These are phyloP conservation scores for Actinernus sp. DNA, from an alignment of 92 coral and sea anemone species.

Conservation along the genomic window DNA sequence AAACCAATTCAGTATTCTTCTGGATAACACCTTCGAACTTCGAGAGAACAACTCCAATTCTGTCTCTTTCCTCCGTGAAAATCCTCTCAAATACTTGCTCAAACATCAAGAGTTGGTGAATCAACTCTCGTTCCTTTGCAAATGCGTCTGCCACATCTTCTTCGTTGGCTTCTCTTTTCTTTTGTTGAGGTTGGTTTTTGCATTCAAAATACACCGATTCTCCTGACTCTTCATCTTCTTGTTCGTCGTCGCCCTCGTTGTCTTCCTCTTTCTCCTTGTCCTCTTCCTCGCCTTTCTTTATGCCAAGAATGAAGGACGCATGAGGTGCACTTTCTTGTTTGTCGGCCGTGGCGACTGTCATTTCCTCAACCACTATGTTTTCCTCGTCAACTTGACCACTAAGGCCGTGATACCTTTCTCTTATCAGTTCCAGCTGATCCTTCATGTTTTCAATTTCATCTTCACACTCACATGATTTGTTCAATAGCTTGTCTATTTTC, in stretches of 20 bases:
- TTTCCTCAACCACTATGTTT: background rate
- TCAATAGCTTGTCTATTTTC: constrained; percentile 61
- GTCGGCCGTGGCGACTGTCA: background rate
- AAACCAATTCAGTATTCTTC: constrained; percentile 62
- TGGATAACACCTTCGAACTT: constrained; percentile 65
- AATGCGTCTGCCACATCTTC: constrained; percentile 14
- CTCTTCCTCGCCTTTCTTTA: background rate
- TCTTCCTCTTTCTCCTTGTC: background rate
- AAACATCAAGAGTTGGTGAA: constrained; percentile 61
- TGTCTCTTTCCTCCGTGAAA: constrained; percentile 71
- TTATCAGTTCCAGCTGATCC: constrained; percentile 70
- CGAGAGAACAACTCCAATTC: constrained; percentile 68
- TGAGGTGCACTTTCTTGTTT: background rate
- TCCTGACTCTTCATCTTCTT: constrained; percentile 6
- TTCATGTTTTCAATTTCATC: constrained; percentile 71
- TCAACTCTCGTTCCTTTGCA: constrained; percentile 43
- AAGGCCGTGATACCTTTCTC: constrained; percentile 67
- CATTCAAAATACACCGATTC: constrained; percentile 4
- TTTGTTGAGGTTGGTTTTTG: constrained; percentile 15
- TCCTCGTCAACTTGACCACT: constrained; percentile 55
- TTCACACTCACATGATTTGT: constrained; percentile 73
- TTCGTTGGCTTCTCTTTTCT: background rate
- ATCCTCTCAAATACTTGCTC: constrained; percentile 70
- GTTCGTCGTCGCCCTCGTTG: constrained; percentile 3
- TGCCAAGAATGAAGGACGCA: background rate